Evolutionary conservation across 2,797 vertebrate species (phyloP).

Genomic region (Fratercula arctica): DNA sequence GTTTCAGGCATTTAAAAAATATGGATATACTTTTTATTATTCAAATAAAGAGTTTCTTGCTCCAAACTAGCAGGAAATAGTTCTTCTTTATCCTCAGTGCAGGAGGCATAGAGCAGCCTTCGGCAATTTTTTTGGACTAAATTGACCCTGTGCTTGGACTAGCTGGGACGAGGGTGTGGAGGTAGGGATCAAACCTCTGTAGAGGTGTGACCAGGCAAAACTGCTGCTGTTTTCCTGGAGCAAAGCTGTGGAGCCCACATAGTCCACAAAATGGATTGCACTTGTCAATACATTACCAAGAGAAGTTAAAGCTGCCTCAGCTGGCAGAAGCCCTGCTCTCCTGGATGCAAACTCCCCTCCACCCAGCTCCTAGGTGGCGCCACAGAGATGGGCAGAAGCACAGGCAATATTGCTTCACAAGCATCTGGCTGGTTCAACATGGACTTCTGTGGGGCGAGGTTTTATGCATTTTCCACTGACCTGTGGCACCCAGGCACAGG

Average conservation of each 20-base stretch:
- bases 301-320: neutral
- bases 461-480: neutral
- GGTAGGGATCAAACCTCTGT: rapidly evolving
- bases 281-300: rapidly evolving
- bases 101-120: neutral
- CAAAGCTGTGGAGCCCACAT: neutral
- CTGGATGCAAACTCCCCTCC: neutral
- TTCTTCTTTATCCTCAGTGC: neutral
- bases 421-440: neutral
- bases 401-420: neutral
- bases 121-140: neutral
- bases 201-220: neutral
- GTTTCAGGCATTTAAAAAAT: neutral
- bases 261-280: neutral
- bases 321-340: neutral
- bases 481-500: neutral
- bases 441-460: neutral
- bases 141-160: neutral
- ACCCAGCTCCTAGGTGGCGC: neutral
- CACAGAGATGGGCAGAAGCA: neutral
- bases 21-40: neutral
- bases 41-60: neutral
- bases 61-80: neutral
- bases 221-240: neutral
- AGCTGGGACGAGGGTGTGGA: rapidly evolving